phyloP scores from a whole-genome alignment of 2,797 vertebrate species.

The Siniperca scherzeri region DNA sequence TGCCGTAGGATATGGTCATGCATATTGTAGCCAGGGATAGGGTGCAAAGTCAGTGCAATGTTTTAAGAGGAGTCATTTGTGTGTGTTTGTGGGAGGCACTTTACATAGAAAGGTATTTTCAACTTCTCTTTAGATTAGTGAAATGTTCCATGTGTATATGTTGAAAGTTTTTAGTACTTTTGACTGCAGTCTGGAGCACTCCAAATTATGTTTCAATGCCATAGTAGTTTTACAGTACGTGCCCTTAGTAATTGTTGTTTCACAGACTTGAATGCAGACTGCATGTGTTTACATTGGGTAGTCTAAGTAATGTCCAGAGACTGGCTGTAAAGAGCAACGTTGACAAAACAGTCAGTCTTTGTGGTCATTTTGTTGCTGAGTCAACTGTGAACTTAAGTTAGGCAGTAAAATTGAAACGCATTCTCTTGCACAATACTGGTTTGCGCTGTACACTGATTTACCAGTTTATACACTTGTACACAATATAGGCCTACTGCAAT shows the following conservation, averaged over 20 bases:
- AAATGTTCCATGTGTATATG: background rate
- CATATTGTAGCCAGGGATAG: background rate
- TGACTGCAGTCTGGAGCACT: background rate
- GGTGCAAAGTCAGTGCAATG: background rate
- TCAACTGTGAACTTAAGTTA: conserved; percentile 15
- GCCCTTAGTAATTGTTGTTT: background rate
- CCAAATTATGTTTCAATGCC: background rate
- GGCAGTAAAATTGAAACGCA: background rate
- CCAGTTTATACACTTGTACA: conserved; percentile 24
- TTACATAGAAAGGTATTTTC: background rate
- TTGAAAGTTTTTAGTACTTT: background rate
- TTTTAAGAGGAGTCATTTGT: background rate
- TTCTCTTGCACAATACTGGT: conserved; percentile 20
- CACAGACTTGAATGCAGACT: background rate
- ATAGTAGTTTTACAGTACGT: background rate
- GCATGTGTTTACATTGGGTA: background rate
- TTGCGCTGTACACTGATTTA: conserved; percentile 15
- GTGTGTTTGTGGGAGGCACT: background rate
- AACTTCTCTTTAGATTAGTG: background rate
- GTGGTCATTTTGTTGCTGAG: conserved; percentile 11
- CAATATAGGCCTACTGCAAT: background rate
- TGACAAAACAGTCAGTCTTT: conserved; percentile 9
- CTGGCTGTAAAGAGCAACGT: background rate
- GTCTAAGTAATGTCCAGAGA: background rate
- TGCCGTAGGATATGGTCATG: background rate